phyloP scores from a whole-genome alignment of 2,113 vertebrate species.

The Alligator sinensis region DNA sequence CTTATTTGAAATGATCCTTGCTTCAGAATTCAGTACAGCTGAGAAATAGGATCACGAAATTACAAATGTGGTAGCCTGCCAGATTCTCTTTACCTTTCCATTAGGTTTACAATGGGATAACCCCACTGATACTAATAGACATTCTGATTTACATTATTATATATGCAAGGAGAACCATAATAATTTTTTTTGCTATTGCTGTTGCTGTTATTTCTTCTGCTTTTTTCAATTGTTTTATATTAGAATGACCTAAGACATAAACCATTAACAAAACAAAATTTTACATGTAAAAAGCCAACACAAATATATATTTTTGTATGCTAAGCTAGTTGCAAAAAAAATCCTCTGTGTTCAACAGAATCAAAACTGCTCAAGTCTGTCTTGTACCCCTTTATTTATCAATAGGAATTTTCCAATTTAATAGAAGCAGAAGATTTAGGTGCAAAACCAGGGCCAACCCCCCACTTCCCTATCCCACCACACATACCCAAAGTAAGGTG shows the following conservation, averaged over 20 bases:
- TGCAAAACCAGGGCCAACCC: neutral
- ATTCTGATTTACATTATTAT: neutral
- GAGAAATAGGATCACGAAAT: neutral
- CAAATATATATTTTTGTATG: neutral
- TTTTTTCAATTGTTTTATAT: neutral
- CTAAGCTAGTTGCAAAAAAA: neutral
- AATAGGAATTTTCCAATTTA: neutral
- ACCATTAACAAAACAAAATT: neutral
- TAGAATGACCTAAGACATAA: neutral
- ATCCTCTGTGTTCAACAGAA: neutral
- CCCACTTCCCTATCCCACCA: neutral
- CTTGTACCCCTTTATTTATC: neutral
- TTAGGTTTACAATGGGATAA: neutral
- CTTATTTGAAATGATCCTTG: neutral
- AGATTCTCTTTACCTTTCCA: neutral
- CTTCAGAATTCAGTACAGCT: neutral
- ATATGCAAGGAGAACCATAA: neutral
- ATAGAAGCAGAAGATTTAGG: neutral
- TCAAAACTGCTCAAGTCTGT: fast-evolving
- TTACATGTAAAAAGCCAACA: neutral
- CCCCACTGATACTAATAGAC: neutral
- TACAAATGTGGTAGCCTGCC: neutral
- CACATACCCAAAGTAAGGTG: no score
- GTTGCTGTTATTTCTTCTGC: neutral
- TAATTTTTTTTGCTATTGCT: neutral